Percentiles rank a stretch among this genome's conserved stretches.
Evolutionary conservation across 2,113 vertebrate species (phyloP).

Genomic region (Anhinga anhinga): DNA sequence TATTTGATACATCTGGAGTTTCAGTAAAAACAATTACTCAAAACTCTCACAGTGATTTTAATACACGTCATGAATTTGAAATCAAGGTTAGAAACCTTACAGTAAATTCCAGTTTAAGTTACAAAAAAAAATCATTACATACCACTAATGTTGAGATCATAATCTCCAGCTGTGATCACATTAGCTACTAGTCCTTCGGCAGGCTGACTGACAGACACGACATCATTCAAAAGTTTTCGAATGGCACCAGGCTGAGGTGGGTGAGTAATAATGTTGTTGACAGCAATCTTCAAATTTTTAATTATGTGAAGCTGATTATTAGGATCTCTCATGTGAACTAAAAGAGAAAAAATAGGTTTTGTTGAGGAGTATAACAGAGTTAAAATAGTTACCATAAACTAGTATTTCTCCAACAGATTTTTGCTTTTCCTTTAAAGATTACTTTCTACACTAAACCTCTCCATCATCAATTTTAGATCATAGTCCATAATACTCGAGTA

Average conservation of each 20-base stretch:
- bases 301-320: slow-evolving; percentile 95
- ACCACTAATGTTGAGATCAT: slow-evolving; percentile 96
- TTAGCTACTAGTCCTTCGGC: slow-evolving; percentile 87
- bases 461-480: not conserved
- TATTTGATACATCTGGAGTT: not conserved
- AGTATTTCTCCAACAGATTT: not conserved
- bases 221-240: slow-evolving; percentile 83
- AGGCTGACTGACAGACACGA: slow-evolving; percentile 89
- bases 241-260: slow-evolving; percentile 73
- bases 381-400: not conserved
- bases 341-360: not conserved
- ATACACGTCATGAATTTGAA: not conserved
- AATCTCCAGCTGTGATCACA: slow-evolving; percentile 91
- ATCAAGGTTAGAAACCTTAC: not conserved
- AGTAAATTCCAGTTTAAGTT: not conserved
- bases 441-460: not conserved
- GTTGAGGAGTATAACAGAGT: not conserved
- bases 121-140: slow-evolving; percentile 58
- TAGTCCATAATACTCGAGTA: not conserved
- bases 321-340: slow-evolving; percentile 93
- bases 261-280: slow-evolving; percentile 86
- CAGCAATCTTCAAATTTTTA: slow-evolving; percentile 92
- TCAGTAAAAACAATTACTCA: not conserved
- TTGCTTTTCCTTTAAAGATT: not conserved
- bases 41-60: not conserved